A percentile compares a stretch with the other conserved stretches of the same genome.
Conservation (phyloP, 1,140 invertebrate species). For the Lithobius niger region DNA sequence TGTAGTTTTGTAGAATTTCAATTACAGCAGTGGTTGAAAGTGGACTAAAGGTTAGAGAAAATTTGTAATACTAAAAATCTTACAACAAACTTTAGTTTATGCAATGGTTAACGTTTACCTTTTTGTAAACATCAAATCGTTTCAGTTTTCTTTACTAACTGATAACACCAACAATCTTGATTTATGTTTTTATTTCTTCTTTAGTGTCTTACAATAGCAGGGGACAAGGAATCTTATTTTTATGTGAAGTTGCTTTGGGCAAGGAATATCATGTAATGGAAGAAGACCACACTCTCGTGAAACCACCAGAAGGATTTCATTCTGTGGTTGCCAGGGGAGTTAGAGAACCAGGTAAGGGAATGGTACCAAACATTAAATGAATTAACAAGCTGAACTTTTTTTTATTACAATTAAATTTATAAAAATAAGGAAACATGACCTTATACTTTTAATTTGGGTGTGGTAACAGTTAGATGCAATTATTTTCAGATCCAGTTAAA, state of each 20-base stretch:
- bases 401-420: background rate
- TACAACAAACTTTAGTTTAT: too few species aligned
- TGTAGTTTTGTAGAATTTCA: too few species aligned
- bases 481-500: constrained; percentile 27
- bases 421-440: background rate
- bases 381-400: background rate
- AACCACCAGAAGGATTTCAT: constrained; percentile 32
- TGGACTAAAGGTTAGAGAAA: too few species aligned
- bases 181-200: too few species aligned
- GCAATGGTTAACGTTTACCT: too few species aligned
- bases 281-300: constrained; percentile 25
- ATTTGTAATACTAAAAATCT: too few species aligned
- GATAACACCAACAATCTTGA: too few species aligned
- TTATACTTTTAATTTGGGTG: background rate
- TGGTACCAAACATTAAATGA: background rate
- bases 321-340: constrained; percentile 33
- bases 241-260: constrained; percentile 36
- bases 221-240: constrained; percentile 33
- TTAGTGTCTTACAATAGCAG: constrained; percentile 21
- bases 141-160: too few species aligned
- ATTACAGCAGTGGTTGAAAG: too few species aligned
- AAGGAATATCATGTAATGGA: constrained; percentile 30
- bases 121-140: too few species aligned
- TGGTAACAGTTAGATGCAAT: background rate
- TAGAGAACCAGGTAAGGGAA: constrained; percentile 31